Evolutionary conservation across 2,113 vertebrate genomes (phyloP).

Genomic region (Rhabdornis inornatus): DNA sequence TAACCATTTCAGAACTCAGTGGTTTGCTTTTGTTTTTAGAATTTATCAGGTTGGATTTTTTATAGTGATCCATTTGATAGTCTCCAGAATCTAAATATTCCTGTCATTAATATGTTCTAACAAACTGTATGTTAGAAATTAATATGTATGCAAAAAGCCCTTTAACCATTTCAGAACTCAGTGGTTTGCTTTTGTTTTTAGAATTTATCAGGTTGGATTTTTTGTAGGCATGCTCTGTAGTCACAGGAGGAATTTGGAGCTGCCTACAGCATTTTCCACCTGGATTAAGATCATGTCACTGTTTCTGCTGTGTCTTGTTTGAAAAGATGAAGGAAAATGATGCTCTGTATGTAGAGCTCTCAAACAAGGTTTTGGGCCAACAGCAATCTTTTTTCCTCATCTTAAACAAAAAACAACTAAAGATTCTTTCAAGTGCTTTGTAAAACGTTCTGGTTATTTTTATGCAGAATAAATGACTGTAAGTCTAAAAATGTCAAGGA

Average conservation of each 20-base stretch:
- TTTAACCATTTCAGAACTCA: background rate
- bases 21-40: background rate
- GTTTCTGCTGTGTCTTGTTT: background rate
- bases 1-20: background rate
- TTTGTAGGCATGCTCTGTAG: background rate
- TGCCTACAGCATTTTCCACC: background rate
- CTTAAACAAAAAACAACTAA: constrained; percentile 12
- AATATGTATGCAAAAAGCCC: background rate
- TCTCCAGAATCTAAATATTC: background rate
- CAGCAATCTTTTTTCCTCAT: background rate
- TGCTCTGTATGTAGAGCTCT: background rate
- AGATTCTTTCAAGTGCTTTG: background rate
- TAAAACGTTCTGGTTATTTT: constrained; percentile 18
- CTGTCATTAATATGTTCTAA: background rate
- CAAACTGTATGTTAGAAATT: background rate
- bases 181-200: background rate
- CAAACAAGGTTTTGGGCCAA: constrained; percentile 4
- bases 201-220: background rate
- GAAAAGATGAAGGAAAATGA: constrained; percentile 18
- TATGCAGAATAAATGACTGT: background rate
- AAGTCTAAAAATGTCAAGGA: background rate
- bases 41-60: background rate
- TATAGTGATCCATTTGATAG: background rate
- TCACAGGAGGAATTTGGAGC: background rate
- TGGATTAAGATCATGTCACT: background rate